Base-by-base conservation (phyloP, 1,140 invertebrate genomes). In the Orussus abietinus region DNA sequence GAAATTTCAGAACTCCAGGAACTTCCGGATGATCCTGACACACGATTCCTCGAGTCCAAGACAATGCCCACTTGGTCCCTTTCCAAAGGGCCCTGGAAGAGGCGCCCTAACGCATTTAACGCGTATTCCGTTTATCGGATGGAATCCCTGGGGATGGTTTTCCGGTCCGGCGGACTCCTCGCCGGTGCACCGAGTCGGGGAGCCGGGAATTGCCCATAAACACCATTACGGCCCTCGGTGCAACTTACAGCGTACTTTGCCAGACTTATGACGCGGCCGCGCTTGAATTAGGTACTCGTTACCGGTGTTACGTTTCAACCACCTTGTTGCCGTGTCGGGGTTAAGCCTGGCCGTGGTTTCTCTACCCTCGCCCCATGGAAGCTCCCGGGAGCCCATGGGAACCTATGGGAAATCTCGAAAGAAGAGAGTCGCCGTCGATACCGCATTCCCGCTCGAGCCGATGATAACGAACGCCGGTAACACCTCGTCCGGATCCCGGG, bases 261-360 rank as follows among this genome's bases (percentile, higher is more conserved):
- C 45, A 52, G 59, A 68, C 59, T 66, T 66, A 68, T 66, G 62
- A 69, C 62, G 51, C 53, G 52, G 48, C 47, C 30, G 47, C 41
- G 47, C 51, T 55, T 66, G 56, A 66, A 68, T 69, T 67, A 68
- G 61, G 55, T 66, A 66, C 64, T 68, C 53, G 59, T 66, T 66
- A 66, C 61, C 39, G 53, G 59, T 68, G 61, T 67, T 67, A 64
- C 56, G 59, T 64, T 64, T 56, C 58, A 56, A 53, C 39, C 45
- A 51, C 46, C 51, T 59, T 51, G 45, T 57, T 31, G 17, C 38
- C n/a, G n/a, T n/a, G n/a, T n/a, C n/a, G n/a, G n/a, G n/a, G n/a
- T n/a, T n/a, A n/a, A n/a, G n/a, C n/a, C n/a, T n/a, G n/a, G n/a
- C n/a, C n/a, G n/a, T n/a, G n/a, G n/a, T n/a, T n/a, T n/a, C n/a